Base-by-base conservation (phyloP, 2,888 invertebrate genomes). In the Drosophila histrio region DNA sequence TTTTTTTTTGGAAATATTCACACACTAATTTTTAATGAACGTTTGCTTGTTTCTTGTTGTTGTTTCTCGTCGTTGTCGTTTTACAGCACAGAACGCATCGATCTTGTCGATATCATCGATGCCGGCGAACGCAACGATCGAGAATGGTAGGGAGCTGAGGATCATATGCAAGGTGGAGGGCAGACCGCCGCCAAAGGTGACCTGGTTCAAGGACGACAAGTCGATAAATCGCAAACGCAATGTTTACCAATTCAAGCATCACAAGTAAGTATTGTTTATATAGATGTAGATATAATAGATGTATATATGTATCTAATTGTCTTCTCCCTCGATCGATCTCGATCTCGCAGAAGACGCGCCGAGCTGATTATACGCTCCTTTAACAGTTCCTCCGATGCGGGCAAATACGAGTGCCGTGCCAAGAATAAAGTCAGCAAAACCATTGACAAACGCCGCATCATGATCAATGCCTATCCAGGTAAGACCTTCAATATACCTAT, bases 361-460 rank as follows among this genome's bases (percentile, higher is more conserved):
- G 95, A 95, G 92, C 94, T 97, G 92, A 94, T 95, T 91, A 95
- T 97, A 93, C 94, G 94, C 90, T 94, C 95, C 90, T 95, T 95
- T 88, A 94, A 94, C 89, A 94, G 93, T 86, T 94, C 95, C 91
- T 94, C 95, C 91, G 96, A 96, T 93, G 94, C 94, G 82, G 97
- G 96, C 89, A 93, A 93, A 89, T 97, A 97, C 93, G 96, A 96
- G 92, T 97, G 97, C 92, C 93, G 95, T 88, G 96, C 96, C 73
- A 95, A 94, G 91, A 91, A 92, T 84, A 92, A 91, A 88, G 90
- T 89, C 77, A 90, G 89, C 84, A 89, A 88, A 77, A 86, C 77
- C 69, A 87, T 91, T 77, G 90, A 90, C 76, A 90, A 82, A 67
- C 89, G 90, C 74, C 87, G 89, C 75, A 91, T 91, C 71, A 85